Base-by-base conservation (phyloP, 1,140 invertebrate species). In the Pectinophora gossypiella region DNA sequence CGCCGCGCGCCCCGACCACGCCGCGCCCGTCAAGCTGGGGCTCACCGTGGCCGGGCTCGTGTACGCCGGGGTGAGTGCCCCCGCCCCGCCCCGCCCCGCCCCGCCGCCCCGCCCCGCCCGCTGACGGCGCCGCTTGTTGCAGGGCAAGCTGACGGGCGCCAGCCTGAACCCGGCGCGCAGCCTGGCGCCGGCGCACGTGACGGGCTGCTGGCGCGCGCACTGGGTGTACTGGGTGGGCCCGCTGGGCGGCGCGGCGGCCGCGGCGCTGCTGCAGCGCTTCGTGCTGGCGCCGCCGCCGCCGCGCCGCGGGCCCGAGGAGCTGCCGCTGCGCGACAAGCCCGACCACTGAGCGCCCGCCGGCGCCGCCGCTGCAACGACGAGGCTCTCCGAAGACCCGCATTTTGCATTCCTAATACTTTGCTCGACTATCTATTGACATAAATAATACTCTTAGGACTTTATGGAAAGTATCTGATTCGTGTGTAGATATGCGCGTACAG, bases 141-240 rank as follows among this genome's bases (percentile, higher is more conserved):
- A 95, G 93, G 91, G 95, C 21, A 89, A 90, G 19, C 91, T 93
- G 55, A 95, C 95, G 10, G 95, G 95, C 0, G 93, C 94, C 45
- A 95, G 94, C 68, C 93, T 97, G 90, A 97, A 98, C 82, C 96
- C 96, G 0, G 96, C 95, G 0, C 90, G 96, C 55, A 92, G 93
- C 40, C 91, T 97, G 47, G 96, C 95, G 0, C 96, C 96, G 0
- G 95, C 95, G 10, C 91, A 95, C 0, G 91, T 97, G 2, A 89
- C 91, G 51, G 90, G 91, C 16, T 56, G 85, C 7, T 97, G 94
- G 93, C 68, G 84, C 5, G 72, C 93, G 69, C 94, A 95, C 48
- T 97, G 95, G 94, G 92, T 78, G 68, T 84, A 80, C 72, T 82
- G 77, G 77, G 68, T 66, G 59, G 80, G 80, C 19, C 80, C 80